Conservation (phyloP, 2,113 vertebrate genomes). For the Phainopepla nitens region DNA sequence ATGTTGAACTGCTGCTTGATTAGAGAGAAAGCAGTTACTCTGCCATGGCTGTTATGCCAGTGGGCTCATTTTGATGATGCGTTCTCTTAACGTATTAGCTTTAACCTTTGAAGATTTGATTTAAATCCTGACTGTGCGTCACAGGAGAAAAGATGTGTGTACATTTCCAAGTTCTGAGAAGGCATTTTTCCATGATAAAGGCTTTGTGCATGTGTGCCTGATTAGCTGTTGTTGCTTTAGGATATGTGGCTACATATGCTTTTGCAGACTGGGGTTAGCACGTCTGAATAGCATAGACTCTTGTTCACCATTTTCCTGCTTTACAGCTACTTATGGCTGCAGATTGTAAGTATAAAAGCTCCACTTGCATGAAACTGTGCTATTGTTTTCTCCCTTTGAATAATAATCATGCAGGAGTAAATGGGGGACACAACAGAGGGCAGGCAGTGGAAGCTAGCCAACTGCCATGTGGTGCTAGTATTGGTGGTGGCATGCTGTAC, state of each 20-base stretch:
- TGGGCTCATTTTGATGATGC: neutral
- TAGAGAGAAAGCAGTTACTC: neutral
- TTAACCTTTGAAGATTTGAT: neutral
- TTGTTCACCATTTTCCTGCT: neutral
- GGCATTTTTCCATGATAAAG: neutral
- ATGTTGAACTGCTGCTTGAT: neutral
- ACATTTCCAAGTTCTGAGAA: neutral
- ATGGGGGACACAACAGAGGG: neutral
- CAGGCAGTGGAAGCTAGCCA: constrained; percentile 1
- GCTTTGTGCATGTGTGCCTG: neutral
- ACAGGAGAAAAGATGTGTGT: neutral
- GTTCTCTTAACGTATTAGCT: neutral
- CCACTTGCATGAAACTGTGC: neutral
- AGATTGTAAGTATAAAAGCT: neutral
- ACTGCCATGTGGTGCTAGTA: neutral
- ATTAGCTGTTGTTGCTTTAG: neutral
- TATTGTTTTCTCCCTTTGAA: neutral
- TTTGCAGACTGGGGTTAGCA: neutral
- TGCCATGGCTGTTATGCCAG: neutral
- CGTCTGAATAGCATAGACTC: neutral
- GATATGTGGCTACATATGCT: neutral
- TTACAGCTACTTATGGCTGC: neutral
- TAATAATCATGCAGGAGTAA: neutral
- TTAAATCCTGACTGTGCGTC: neutral
- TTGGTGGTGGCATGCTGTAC: neutral